Conservation (phyloP, 2,888 invertebrate genomes). For the Entomobrya proxima region DNA sequence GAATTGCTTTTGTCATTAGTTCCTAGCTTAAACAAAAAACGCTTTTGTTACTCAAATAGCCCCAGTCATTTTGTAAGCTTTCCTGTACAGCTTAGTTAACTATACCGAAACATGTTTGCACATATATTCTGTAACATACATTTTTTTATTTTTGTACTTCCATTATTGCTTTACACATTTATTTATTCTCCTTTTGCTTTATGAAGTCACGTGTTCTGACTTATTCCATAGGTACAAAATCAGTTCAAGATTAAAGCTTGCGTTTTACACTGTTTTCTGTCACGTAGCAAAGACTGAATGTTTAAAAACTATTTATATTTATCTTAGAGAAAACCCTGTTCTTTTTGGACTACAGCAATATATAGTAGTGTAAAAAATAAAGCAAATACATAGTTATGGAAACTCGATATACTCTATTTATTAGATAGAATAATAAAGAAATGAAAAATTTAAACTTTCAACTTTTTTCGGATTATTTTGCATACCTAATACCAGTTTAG, state of each 20-base stretch:
- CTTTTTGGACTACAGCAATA: too few species aligned
- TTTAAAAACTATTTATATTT: not conserved
- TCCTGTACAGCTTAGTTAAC: not conserved
- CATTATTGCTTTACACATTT: not conserved
- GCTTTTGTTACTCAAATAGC: not conserved
- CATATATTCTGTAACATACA: conserved; percentile 22
- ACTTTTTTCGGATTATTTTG: too few species aligned
- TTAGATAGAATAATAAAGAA: too few species aligned
- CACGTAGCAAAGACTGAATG: conserved; percentile 11
- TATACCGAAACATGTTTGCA: not conserved
- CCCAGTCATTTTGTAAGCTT: not conserved
- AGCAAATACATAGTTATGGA: too few species aligned
- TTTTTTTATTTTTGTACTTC: conserved; percentile 4
- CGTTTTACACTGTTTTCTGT: not conserved
- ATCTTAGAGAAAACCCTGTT: not conserved
- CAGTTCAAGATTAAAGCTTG: not conserved
- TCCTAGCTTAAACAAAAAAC: not conserved
- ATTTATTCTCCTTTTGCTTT: not conserved
- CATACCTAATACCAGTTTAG: too few species aligned
- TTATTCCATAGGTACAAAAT: not conserved
- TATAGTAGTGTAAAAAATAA: too few species aligned
- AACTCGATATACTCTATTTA: too few species aligned
- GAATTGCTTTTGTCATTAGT: not conserved
- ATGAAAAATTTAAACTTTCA: too few species aligned
- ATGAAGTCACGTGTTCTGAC: not conserved